These are phyloP conservation scores for Andrena fulva DNA, from an alignment of 2,888 invertebrate genomes.

Conservation along the genomic window DNA sequence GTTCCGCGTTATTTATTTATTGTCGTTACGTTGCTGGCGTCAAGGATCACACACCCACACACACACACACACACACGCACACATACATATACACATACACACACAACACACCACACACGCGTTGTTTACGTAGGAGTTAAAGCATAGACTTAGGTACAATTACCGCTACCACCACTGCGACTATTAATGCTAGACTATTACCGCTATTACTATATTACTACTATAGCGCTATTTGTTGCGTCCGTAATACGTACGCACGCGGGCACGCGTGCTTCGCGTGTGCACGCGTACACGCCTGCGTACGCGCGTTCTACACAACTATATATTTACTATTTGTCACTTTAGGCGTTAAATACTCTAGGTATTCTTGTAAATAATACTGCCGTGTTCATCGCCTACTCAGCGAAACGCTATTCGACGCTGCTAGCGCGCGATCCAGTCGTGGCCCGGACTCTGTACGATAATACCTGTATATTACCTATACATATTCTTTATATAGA, in stretches of 20 bases:
- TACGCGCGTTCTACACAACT: conserved; percentile 53
- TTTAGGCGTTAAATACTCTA: conserved; percentile 58
- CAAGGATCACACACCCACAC: neutral
- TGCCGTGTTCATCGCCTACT: conserved; percentile 48
- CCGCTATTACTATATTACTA: conserved; percentile 56
- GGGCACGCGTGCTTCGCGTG: conserved; percentile 6
- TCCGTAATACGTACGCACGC: conserved; percentile 9
- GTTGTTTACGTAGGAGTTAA: conserved; percentile 31
- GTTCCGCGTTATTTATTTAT: conserved; percentile 54
- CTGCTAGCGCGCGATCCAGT: conserved; percentile 46
- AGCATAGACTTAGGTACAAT: conserved; percentile 52
- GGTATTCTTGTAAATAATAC: conserved; percentile 66
- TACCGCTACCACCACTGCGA: conserved; percentile 67
- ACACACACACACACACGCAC: neutral
- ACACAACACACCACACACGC: neutral
- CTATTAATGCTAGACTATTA: conserved; percentile 57
- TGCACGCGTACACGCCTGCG: conserved; percentile 11
- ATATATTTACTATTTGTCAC: conserved; percentile 63
- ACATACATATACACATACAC: neutral
- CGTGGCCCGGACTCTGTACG: conserved; percentile 61
- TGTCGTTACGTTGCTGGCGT: conserved; percentile 52
- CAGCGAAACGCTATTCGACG: conserved; percentile 39
- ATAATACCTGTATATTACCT: conserved; percentile 70
- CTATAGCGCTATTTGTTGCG: conserved; percentile 41
- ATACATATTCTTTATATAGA: conserved; percentile 60